Evolutionary conservation across 2,888 invertebrate species (phyloP), one percentile per base, ranked within the genome.

Genomic region (Papilio elwesi): DNA sequence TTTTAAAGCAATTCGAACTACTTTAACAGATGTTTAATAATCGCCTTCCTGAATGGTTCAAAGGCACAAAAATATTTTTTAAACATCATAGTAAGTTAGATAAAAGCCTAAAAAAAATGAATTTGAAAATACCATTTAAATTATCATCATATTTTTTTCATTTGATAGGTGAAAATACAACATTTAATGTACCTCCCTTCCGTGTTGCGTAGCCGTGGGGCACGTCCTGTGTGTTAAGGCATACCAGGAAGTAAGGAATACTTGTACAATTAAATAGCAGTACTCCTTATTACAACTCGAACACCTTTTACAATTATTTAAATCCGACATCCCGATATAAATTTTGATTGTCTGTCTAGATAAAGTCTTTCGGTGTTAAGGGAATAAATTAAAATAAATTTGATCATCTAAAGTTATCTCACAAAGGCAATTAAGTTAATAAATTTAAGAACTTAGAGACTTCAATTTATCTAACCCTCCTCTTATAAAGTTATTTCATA

Each of bases 361-460:
- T 55, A 55, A 55, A 59, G n/a, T 38, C 59, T n/a, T 12, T n/a
- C n/a, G 36, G 4, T 57, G 57, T 38, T 59, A 13, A 59, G 36
- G 36, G 38, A 38, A 9, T 59, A 38, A 38, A 59, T 59, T 38
- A 59, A 38, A 57, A 59, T 38, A 59, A 38, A 59, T 59, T 38
- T 59, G 13, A 38, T 38, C n/a, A 38, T 59, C 16, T 38, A 59
- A 59, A 59, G 38, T 59, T 57, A 36, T 38, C 59, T 59, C 6
- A 38, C 59, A 59, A 59, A 59, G 38, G n/a, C 59, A 59, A 59
- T 59, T 38, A 38, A 59, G 13, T 59, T 38, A 59, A 26, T 26
- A 26, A 26, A 59, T 59, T 57, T 59, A 26, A 59, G n/a, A 59
- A 59, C 38, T 59, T 36, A 38, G 26, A 57, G 59, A 59, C 38